Conservation (phyloP, 1,140 invertebrate genomes). For the Coenobita brevimanus region DNA sequence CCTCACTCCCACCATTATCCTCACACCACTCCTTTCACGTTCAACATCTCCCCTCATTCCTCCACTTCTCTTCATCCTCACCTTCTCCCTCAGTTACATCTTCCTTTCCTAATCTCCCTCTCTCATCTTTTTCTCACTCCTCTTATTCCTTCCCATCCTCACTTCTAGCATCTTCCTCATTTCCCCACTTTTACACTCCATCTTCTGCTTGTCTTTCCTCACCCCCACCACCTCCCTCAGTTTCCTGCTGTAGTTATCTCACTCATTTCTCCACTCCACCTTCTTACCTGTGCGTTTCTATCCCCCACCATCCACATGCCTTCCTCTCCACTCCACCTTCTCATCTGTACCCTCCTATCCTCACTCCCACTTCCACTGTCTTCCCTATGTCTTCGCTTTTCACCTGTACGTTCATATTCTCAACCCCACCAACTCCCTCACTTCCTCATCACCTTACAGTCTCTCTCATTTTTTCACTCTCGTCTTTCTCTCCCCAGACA, state of each 20-base stretch:
- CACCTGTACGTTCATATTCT: background rate
- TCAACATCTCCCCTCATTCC: background rate
- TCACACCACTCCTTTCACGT: too few species aligned
- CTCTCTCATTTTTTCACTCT: too few species aligned
- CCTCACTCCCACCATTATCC: background rate
- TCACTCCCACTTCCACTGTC: background rate
- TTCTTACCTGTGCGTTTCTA: background rate
- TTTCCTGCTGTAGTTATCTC: too few species aligned
- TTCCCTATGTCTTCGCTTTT: background rate
- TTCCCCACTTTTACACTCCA: background rate
- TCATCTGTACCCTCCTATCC: background rate
- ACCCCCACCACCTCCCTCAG: background rate
- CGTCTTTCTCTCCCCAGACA: too few species aligned
- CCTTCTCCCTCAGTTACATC: background rate
- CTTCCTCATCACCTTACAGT: background rate
- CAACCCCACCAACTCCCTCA: background rate
- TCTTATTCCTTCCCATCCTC: background rate
- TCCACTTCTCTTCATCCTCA: background rate
- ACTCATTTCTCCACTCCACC: background rate
- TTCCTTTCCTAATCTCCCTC: too few species aligned
- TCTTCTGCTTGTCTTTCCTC: background rate
- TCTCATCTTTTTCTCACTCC: background rate
- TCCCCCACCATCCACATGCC: too few species aligned
- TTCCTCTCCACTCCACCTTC: background rate
- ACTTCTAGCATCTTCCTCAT: background rate